Conservation (phyloP, 2,888 invertebrate species). For the Pachycephus smyrnensis region DNA sequence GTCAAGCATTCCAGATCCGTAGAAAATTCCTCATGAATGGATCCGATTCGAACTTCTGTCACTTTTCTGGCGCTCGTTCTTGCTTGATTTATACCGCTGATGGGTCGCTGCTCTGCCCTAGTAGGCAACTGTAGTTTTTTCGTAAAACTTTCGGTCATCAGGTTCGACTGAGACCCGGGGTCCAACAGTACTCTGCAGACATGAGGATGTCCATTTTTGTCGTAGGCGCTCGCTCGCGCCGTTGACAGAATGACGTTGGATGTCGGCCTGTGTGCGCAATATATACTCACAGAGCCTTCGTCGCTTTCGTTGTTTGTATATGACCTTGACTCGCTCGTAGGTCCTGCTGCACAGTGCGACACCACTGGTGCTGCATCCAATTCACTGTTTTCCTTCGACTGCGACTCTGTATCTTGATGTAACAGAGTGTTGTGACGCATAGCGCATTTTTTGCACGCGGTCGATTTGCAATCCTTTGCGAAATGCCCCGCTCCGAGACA, state of each 20-base stretch:
- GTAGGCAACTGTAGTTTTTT: constrained; percentile 12
- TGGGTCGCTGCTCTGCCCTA: constrained; percentile 14
- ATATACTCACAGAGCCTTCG: no score
- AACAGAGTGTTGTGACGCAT: constrained; percentile 19
- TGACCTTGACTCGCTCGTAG: no score
- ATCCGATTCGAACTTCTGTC: constrained; percentile 8
- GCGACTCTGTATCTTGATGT: constrained; percentile 9
- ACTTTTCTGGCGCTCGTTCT: constrained; percentile 9
- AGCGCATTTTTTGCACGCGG: constrained; percentile 12
- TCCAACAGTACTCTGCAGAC: constrained; percentile 25
- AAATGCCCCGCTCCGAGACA: constrained; percentile 12
- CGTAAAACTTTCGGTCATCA: constrained; percentile 23
- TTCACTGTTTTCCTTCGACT: neutral
- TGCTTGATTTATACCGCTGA: constrained; percentile 24
- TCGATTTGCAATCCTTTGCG: constrained; percentile 9
- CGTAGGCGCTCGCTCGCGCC: no score
- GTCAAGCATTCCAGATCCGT: constrained; percentile 18
- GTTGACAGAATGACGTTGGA: no score
- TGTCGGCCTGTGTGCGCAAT: no score
- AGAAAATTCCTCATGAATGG: constrained; percentile 13
- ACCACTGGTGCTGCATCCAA: no score
- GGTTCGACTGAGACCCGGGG: constrained; percentile 26
- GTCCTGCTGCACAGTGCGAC: no score
- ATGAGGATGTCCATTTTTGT: constrained; percentile 10
- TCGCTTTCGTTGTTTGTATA: no score